Percentiles rank a stretch among this genome's conserved stretches.
These are phyloP conservation scores for Ophion ellenae DNA, from an alignment of 2,888 invertebrate genomes.

Conservation along the genomic window DNA sequence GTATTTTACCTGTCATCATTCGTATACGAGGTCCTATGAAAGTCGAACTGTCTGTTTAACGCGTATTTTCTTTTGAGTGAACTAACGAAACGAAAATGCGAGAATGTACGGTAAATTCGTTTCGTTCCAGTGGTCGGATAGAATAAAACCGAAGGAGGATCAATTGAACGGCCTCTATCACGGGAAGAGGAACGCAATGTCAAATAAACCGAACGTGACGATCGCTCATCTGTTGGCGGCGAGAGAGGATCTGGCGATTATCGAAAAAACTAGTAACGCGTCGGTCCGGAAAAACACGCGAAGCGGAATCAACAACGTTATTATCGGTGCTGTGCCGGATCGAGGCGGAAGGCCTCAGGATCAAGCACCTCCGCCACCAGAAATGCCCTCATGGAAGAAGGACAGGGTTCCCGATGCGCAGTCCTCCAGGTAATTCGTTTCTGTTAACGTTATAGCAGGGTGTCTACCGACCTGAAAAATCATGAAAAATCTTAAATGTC, in stretches of 20 bases:
- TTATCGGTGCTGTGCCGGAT: constrained; percentile 97
- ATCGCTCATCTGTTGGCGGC: constrained; percentile 93
- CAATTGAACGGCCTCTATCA: constrained; percentile 87
- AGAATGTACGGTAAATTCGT: constrained; percentile 1
- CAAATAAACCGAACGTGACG: constrained; percentile 87
- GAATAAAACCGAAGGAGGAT: constrained; percentile 90
- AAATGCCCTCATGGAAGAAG: constrained; percentile 98
- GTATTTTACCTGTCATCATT: no score
- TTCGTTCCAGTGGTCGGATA: constrained; percentile 91
- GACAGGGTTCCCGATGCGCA: constrained; percentile 83
- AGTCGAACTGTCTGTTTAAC: no score
- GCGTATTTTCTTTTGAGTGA: background rate
- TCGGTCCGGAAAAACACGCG: constrained; percentile 93
- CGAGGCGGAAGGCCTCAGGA: constrained; percentile 96
- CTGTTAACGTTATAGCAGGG: no score
- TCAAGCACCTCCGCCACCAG: constrained; percentile 96
- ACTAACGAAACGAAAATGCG: background rate
- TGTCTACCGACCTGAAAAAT: no score
- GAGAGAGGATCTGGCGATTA: constrained; percentile 91
- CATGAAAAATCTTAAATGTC: no score
- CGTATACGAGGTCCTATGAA: no score
- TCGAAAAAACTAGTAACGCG: constrained; percentile 96
- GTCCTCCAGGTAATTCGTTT: constrained; percentile 20
- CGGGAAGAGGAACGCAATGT: constrained; percentile 84
- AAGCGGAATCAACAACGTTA: constrained; percentile 93